Conservation (phyloP, 1,140 invertebrate species). For the Galendromus occidentalis region DNA sequence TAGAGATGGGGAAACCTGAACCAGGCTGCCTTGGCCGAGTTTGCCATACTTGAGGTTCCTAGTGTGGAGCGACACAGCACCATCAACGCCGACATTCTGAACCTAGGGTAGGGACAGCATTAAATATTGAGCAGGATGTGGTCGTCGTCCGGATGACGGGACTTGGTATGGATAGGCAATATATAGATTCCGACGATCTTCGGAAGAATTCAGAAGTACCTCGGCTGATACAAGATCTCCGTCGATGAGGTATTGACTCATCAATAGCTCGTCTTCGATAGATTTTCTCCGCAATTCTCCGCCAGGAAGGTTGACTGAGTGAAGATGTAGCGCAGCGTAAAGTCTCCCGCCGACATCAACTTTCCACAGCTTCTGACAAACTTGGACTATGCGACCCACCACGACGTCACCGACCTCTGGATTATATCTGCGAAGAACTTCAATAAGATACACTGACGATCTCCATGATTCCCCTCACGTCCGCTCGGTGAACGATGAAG, state of each 20-base stretch:
- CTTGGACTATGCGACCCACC: conserved; percentile 72
- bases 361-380: conserved; percentile 71
- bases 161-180: too few relatives aligned
- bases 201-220: conserved; percentile 12
- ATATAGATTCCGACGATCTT: too few relatives aligned
- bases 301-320: conserved; percentile 87
- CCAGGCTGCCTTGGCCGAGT: conserved; percentile 61
- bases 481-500: too few relatives aligned
- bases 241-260: conserved; percentile 82
- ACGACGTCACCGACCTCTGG: conserved; percentile 92
- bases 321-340: conserved; percentile 66
- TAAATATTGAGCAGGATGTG: conserved; percentile 14
- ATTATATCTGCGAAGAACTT: conserved; percentile 28
- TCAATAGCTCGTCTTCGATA: conserved; percentile 89
- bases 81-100: conserved; percentile 73
- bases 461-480: too few relatives aligned
- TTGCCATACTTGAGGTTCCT: conserved; percentile 94
- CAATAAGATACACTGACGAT: background rate
- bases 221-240: conserved; percentile 77
- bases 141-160: too few relatives aligned
- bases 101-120: conserved; percentile 71
- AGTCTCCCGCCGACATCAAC: conserved; percentile 79
- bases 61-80: conserved; percentile 77
- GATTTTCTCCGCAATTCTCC: conserved; percentile 80
- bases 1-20: conserved; percentile 78